These are phyloP conservation scores for Microdon myrmicae DNA, from an alignment of 2,888 invertebrate genomes.

Conservation along the genomic window DNA sequence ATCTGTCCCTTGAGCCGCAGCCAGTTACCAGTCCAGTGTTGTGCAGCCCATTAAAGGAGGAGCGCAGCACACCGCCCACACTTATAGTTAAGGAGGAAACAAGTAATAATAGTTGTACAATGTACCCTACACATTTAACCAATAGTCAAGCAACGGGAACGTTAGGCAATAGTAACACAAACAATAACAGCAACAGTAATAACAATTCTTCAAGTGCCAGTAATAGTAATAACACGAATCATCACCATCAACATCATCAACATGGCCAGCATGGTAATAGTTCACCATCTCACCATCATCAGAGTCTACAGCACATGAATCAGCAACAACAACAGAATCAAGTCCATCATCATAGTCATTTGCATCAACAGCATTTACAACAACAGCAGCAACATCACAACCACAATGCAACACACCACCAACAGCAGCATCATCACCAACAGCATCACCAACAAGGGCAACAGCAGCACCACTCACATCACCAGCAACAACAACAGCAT, in stretches of 20 bases:
- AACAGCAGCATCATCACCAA: conserved; percentile 56
- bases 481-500: conserved; percentile 65
- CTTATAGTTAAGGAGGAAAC: conserved; percentile 77
- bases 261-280: conserved; percentile 51
- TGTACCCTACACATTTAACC: conserved; percentile 64
- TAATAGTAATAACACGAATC: conserved; percentile 56
- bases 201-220: conserved; percentile 56
- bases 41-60: conserved; percentile 74
- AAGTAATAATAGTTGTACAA: conserved; percentile 74
- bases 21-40: conserved; percentile 67
- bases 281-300: conserved; percentile 53
- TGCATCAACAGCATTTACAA: conserved; percentile 57
- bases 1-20: conserved; percentile 76
- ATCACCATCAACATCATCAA: conserved; percentile 55
- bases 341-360: conserved; percentile 58
- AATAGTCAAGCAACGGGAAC: conserved; percentile 58
- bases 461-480: conserved; percentile 65
- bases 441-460: conserved; percentile 53
- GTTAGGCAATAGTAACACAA: conserved; percentile 57
- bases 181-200: conserved; percentile 60
- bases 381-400: conserved; percentile 58
- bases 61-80: conserved; percentile 76
- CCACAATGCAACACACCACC: conserved; percentile 58
- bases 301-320: conserved; percentile 53
- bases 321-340: conserved; percentile 54